Conservation (phyloP, 1,140 invertebrate species). For the Rhysida immarginata region DNA sequence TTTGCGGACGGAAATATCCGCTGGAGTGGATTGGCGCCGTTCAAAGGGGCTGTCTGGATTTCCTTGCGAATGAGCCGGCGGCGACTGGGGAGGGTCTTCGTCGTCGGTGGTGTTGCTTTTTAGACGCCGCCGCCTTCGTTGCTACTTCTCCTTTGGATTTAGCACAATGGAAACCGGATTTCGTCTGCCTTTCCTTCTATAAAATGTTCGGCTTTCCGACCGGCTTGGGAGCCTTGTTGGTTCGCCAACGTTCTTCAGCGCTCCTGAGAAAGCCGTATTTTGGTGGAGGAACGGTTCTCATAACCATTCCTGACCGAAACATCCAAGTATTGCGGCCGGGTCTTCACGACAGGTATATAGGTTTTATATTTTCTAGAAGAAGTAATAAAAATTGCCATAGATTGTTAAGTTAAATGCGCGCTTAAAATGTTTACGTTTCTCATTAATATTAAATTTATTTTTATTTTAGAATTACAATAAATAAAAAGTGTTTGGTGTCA, state of each 20-base stretch:
- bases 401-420: too few species aligned
- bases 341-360: slow-evolving; percentile 50
- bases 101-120: slow-evolving; percentile 50
- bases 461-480: too few species aligned
- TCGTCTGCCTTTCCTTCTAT: slow-evolving; percentile 86
- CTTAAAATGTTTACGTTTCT: too few species aligned
- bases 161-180: slow-evolving; percentile 56
- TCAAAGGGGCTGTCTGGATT: slow-evolving; percentile 41
- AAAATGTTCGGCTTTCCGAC: slow-evolving; percentile 97
- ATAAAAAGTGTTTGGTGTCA: too few species aligned
- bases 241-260: slow-evolving; percentile 47
- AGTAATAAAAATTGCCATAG: too few species aligned
- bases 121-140: slow-evolving; percentile 74
- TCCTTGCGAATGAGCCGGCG: slow-evolving; percentile 8
- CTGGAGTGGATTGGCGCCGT: slow-evolving; percentile 50
- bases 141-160: slow-evolving; percentile 67
- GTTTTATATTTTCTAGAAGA: too few species aligned
- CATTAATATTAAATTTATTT: too few species aligned
- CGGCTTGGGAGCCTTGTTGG: slow-evolving; percentile 64
- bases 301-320: slow-evolving; percentile 50
- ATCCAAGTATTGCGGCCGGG: slow-evolving; percentile 47
- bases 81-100: background rate
- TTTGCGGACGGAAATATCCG: slow-evolving; percentile 79
- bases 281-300: slow-evolving; percentile 80
- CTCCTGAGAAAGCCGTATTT: slow-evolving; percentile 52